Evolutionary conservation across 2,113 vertebrate genomes (phyloP).

Genomic region (Cottus gobio): DNA sequence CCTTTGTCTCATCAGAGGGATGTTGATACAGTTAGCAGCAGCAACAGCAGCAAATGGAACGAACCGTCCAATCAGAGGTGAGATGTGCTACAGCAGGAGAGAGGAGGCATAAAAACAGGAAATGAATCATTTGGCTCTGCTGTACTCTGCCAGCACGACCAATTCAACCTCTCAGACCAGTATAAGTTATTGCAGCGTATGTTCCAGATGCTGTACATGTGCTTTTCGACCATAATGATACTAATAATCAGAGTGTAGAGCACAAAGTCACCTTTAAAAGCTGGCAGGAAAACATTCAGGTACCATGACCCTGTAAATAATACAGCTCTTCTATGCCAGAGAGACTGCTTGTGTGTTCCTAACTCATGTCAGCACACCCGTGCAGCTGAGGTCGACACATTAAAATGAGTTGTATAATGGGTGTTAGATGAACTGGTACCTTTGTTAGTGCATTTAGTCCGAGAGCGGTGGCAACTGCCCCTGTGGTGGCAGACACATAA

Average conservation of each 20-base stretch:
- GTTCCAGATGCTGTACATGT: constrained; percentile 2
- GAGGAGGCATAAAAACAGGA: constrained; percentile 15
- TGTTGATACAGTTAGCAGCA: constrained; percentile 99
- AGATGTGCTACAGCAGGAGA: constrained; percentile 85
- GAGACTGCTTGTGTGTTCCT: constrained; percentile 21
- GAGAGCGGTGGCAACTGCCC: constrained; percentile 94
- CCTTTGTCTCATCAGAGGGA: constrained; percentile 98
- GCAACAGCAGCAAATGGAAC: constrained; percentile 99
- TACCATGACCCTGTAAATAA: constrained; percentile 29
- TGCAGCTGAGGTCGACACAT: constrained; percentile 39
- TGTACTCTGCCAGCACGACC: neutral
- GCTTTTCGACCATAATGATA: neutral
- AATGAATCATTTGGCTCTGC: neutral
- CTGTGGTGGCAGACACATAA: constrained; percentile 96
- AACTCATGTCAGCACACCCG: constrained; percentile 25
- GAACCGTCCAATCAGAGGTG: constrained; percentile 95
- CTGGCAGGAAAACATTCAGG: constrained; percentile 15
- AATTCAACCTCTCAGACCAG: neutral
- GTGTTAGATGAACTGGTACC: constrained; percentile 84
- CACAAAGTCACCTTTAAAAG: constrained; percentile 21
- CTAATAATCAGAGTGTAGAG: neutral
- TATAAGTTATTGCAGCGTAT: neutral
- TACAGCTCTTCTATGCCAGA: constrained; percentile 20
- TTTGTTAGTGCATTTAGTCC: constrained; percentile 97
- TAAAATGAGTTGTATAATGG: constrained; percentile 50